A percentile compares a stretch with the other conserved stretches of the same genome.
phyloP scores from a whole-genome alignment of 2,888 invertebrate genomes.

The Ptychoptera contaminata region DNA sequence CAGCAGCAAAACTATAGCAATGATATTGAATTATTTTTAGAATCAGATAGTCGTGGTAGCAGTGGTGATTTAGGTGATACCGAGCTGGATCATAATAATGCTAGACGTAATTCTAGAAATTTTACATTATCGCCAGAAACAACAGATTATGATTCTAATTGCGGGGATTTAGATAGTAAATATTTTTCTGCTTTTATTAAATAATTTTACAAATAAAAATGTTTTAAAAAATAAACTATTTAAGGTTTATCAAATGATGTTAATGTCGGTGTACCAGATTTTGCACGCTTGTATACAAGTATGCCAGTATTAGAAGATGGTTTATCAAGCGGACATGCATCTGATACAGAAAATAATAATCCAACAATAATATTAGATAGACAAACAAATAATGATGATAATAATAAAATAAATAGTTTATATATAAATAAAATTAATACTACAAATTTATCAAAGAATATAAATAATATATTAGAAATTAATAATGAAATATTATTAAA shows the following conservation, averaged over 20 bases:
- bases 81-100: constrained; percentile 22
- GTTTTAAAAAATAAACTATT: no score
- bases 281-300: constrained; percentile 48
- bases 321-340: constrained; percentile 82
- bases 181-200: no score
- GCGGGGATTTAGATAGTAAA: constrained; percentile 70
- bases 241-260: no score
- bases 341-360: constrained; percentile 82
- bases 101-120: constrained; percentile 49
- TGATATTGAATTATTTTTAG: constrained; percentile 30
- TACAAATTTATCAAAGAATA: no score
- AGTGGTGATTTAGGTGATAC: constrained; percentile 28
- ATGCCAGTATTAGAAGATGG: constrained; percentile 93
- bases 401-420: no score
- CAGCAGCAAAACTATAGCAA: constrained; percentile 15
- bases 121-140: constrained; percentile 85
- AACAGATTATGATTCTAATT: constrained; percentile 79
- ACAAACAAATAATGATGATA: no score
- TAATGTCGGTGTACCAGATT: background rate
- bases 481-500: background rate
- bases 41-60: constrained; percentile 27
- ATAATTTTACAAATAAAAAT: no score
- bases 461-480: background rate
- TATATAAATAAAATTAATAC: no score
- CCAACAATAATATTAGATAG: constrained; percentile 16